A percentile compares a stretch with the other conserved stretches of the same genome.
These are phyloP conservation scores for Hemicordylus capensis DNA, from an alignment of 2,113 vertebrate species.

Conservation along the genomic window DNA sequence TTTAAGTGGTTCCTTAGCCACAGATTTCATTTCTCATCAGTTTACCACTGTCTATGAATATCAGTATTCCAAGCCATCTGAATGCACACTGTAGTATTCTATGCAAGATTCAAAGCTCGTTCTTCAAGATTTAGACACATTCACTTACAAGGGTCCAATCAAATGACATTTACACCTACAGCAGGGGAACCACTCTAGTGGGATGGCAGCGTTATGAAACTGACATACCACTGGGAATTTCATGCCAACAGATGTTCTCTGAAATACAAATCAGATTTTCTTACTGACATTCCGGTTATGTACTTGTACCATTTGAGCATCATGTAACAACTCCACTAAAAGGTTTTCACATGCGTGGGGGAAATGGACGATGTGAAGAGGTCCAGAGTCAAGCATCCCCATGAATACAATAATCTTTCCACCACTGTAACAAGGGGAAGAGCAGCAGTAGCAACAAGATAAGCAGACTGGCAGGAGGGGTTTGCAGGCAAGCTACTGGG, in stretches of 20 bases:
- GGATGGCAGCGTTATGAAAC: background rate
- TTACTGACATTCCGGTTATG: background rate
- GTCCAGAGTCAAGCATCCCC: background rate
- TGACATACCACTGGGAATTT: background rate
- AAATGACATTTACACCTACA: background rate
- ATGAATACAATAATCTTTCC: background rate
- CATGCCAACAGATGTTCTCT: background rate
- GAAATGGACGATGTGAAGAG: background rate
- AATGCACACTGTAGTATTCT: background rate
- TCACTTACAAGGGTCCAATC: background rate
- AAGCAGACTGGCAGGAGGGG: too few species aligned
- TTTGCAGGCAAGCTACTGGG: too few species aligned
- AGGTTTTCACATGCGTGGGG: background rate
- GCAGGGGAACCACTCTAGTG: background rate
- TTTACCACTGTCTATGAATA: too few species aligned
- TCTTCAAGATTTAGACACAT: background rate
- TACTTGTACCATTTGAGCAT: background rate
- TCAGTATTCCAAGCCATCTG: background rate
- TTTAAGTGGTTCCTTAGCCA: background rate
- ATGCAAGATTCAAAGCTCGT: background rate
- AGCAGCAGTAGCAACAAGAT: too few species aligned
- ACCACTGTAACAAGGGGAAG: too few species aligned
- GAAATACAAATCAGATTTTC: background rate
- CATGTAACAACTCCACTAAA: background rate
- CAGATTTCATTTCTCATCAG: background rate